Conservation (phyloP, 1,140 invertebrate species). For the Drosophila baimaii region DNA sequence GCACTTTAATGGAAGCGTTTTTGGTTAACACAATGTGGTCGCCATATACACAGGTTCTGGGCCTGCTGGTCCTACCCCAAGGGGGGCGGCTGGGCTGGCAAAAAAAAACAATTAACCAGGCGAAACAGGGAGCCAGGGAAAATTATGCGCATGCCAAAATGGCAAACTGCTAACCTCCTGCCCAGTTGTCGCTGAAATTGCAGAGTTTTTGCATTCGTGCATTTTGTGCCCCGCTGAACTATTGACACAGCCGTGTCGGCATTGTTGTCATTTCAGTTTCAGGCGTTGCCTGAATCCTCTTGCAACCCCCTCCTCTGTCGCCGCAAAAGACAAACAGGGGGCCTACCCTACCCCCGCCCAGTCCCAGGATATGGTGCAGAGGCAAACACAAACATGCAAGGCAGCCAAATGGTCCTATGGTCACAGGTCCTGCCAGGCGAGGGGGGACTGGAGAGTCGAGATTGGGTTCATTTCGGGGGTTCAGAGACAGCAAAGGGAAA, state of each 20-base stretch:
- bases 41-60: not conserved
- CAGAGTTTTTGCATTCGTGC: constrained; percentile 48
- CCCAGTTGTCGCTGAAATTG: constrained; percentile 26
- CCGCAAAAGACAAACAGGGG: constrained; percentile 42
- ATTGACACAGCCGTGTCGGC: constrained; percentile 71
- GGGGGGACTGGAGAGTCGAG: no score
- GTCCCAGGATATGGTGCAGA: constrained; percentile 12
- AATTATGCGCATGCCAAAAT: constrained; percentile 68
- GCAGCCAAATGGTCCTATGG: constrained; percentile 27
- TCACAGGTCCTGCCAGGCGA: not conserved
- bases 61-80: no score
- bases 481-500: not conserved
- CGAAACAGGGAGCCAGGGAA: constrained; percentile 24
- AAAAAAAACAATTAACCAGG: constrained; percentile 35
- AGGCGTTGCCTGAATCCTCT: constrained; percentile 12
- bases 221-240: constrained; percentile 31
- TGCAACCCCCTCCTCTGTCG: not conserved
- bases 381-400: constrained; percentile 56
- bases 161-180: constrained; percentile 22
- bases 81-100: not conserved
- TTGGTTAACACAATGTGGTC: constrained; percentile 31
- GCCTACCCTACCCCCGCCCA: not conserved
- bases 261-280: constrained; percentile 38
- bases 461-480: not conserved
- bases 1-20: constrained; percentile 54